phyloP scores from a whole-genome alignment of 2,113 vertebrate species.

The Malurus melanocephalus region DNA sequence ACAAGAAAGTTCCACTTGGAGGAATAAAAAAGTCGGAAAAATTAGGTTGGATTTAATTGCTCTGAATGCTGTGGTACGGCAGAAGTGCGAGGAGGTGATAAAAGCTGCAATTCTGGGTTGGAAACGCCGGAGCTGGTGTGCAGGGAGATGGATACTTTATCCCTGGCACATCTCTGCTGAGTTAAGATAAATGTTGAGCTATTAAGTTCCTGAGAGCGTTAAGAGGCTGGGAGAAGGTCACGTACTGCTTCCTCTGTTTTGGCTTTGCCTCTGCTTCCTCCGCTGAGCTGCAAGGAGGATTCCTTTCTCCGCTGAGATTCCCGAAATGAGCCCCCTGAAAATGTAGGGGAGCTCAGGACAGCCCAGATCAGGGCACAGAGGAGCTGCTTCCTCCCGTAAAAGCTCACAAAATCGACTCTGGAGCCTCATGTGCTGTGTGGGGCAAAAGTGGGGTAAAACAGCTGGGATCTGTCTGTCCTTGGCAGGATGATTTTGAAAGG shows the following conservation, averaged over 20 bases:
- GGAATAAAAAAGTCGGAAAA: conserved; percentile 5
- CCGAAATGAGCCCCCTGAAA: neutral
- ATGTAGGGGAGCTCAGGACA: neutral
- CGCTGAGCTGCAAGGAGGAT: neutral
- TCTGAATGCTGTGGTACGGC: conserved; percentile 1
- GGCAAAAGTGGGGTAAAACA: neutral
- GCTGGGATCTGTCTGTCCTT: neutral
- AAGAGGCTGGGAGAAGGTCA: conserved; percentile 18
- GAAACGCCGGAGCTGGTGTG: neutral
- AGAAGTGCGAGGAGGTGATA: neutral
- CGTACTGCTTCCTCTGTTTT: neutral
- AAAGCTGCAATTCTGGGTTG: neutral
- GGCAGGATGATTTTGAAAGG: neutral
- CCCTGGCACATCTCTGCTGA: conserved; percentile 36
- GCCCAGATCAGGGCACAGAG: accelerated
- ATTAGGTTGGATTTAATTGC: conserved; percentile 47
- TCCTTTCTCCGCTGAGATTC: neutral
- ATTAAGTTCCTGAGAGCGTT: neutral
- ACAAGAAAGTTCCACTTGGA: neutral
- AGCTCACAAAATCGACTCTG: neutral
- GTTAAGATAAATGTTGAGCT: conserved; percentile 24
- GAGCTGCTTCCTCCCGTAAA: neutral
- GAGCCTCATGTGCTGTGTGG: accelerated
- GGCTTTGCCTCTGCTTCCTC: neutral
- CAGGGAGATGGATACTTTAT: neutral